Evolutionary conservation across 2,797 vertebrate genomes (phyloP).

Genomic region (Pangasius mekongensis): DNA sequence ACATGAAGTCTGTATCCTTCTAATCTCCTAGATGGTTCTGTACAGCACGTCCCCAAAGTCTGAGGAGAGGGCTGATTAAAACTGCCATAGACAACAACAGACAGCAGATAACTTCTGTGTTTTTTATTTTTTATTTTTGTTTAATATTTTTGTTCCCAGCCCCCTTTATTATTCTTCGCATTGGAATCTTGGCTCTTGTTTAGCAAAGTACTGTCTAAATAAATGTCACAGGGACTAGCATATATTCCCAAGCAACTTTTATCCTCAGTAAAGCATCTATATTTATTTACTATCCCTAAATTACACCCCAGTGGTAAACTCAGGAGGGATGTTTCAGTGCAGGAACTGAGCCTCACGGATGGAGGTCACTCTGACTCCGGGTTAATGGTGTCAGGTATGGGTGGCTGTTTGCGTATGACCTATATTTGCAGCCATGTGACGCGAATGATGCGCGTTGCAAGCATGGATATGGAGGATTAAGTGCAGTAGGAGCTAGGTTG

Average conservation of each 20-base stretch:
- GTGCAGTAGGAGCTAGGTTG: slow-evolving; percentile 36
- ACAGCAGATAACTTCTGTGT: not conserved
- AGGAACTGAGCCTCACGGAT: not conserved
- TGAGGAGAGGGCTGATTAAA: not conserved
- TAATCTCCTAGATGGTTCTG: not conserved
- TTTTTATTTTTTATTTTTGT: too few relatives aligned
- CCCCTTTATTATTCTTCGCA: not conserved
- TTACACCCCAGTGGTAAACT: not conserved
- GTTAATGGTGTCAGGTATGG: slow-evolving; percentile 45
- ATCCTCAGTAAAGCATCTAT: not conserved
- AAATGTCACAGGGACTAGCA: not conserved
- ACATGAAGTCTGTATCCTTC: not conserved
- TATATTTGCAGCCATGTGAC: slow-evolving; percentile 68
- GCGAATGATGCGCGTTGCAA: slow-evolving; percentile 64
- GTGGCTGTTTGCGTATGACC: slow-evolving; percentile 60
- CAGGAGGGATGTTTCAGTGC: not conserved
- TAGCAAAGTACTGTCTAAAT: not conserved
- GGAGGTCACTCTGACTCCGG: slow-evolving; percentile 11
- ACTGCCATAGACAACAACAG: not conserved
- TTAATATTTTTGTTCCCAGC: not conserved
- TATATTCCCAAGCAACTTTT: not conserved
- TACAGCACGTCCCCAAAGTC: not conserved
- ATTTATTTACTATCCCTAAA: slow-evolving; percentile 14
- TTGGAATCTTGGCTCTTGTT: not conserved
- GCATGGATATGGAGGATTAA: slow-evolving; percentile 22